Evolutionary conservation across 2,888 invertebrate species (phyloP).

Genomic region (Nezara viridula): DNA sequence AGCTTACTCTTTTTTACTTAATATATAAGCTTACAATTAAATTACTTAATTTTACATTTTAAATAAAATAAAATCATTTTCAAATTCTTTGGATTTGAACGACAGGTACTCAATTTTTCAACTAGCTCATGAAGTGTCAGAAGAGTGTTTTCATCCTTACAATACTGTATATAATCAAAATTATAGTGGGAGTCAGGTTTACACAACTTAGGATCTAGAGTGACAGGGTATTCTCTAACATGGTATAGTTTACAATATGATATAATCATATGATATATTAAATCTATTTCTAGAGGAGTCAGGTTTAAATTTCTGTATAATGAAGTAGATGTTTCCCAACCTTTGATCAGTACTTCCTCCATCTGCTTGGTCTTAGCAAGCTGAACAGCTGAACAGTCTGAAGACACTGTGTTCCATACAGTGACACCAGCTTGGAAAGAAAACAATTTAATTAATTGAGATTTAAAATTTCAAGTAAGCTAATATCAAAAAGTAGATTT

Average conservation of each 20-base stretch:
- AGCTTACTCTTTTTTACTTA: background rate
- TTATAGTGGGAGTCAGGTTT: conserved; percentile 43
- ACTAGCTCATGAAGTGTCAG: conserved; percentile 9
- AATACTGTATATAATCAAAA: conserved; percentile 49
- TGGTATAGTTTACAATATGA: conserved; percentile 47
- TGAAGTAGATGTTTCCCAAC: conserved; percentile 43
- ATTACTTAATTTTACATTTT: background rate
- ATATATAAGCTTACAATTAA: too few species aligned
- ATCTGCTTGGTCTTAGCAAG: background rate
- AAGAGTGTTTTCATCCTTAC: conserved; percentile 31
- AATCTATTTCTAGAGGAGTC: conserved; percentile 36
- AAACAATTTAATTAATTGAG: background rate
- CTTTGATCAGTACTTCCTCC: conserved; percentile 14
- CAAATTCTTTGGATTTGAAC: conserved; percentile 43
- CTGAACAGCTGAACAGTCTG: conserved; percentile 13
- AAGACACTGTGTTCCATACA: conserved; percentile 26
- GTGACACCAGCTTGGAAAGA: conserved; percentile 45
- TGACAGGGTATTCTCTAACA: background rate
- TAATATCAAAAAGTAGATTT: too few species aligned
- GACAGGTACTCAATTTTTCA: conserved; percentile 28
- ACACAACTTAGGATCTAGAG: background rate
- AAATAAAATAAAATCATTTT: conserved; percentile 20
- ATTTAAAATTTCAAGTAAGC: background rate
- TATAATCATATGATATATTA: conserved; percentile 19
- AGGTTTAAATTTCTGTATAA: conserved; percentile 12